Conservation (phyloP, 2,113 vertebrate species). For the Chaetodon trifascialis region DNA sequence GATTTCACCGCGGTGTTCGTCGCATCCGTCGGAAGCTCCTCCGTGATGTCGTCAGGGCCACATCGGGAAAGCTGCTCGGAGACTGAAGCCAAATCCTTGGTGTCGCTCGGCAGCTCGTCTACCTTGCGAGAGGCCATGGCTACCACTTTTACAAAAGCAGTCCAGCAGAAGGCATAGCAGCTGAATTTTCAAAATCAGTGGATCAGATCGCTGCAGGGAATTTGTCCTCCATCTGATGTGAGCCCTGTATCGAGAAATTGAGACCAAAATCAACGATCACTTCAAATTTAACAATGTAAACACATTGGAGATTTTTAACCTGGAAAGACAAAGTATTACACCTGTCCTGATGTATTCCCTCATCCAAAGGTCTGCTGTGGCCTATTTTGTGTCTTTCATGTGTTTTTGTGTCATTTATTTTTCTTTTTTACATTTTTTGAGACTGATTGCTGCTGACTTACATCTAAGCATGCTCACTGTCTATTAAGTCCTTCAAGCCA, state of each 20-base stretch:
- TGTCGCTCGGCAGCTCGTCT: conserved; percentile 71
- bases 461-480: no score
- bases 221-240: conserved; percentile 57
- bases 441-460: no score
- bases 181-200: conserved; percentile 36
- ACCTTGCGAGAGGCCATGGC: conserved; percentile 86
- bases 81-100: conserved; percentile 54
- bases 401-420: no score
- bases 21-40: conserved; percentile 66
- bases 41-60: conserved; percentile 59
- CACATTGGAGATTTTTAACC: neutral
- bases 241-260: conserved; percentile 58
- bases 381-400: no score
- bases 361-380: no score
- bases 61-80: conserved; percentile 65
- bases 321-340: neutral
- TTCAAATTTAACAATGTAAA: conserved; percentile 5
- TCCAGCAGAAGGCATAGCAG: conserved; percentile 44
- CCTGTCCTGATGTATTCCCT: no score
- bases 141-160: conserved; percentile 50
- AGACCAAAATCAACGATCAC: conserved; percentile 21
- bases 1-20: conserved; percentile 74
- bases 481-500: no score
- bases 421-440: no score
- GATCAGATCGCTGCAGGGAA: conserved; percentile 27